Conservation (phyloP, 2,888 invertebrate species). For the Seira sanloemensis region DNA sequence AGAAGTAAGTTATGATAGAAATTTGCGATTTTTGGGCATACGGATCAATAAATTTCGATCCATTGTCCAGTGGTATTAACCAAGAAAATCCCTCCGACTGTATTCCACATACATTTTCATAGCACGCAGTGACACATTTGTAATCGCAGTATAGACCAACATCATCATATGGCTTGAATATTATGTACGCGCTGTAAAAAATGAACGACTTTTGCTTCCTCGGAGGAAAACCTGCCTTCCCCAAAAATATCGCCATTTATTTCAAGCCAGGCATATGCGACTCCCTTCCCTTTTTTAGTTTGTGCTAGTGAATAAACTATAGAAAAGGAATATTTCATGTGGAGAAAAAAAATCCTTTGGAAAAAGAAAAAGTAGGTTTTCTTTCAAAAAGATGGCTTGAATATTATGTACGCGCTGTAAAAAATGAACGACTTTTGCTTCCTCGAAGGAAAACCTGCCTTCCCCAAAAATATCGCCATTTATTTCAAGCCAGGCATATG, state of each 20-base stretch:
- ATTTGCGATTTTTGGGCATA: background rate
- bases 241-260: constrained; percentile 27
- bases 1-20: background rate
- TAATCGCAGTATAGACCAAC: no score
- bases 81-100: background rate
- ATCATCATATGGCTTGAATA: background rate
- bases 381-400: no score
- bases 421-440: no score
- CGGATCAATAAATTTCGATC: constrained; percentile 59
- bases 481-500: constrained; percentile 6
- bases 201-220: background rate
- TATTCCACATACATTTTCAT: background rate
- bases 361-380: background rate
- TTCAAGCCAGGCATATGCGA: background rate
- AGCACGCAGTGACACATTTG: background rate
- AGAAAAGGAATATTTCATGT: background rate
- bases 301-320: background rate
- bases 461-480: constrained; percentile 21
- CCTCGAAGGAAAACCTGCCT: no score
- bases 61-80: constrained; percentile 51
- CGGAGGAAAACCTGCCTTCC: background rate
- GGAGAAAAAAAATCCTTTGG: constrained; percentile 14
- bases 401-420: no score
- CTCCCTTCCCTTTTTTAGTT: constrained; percentile 17
- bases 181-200: background rate